These are phyloP conservation scores for Falco cherrug DNA, from an alignment of 2,797 vertebrate species.

Conservation along the genomic window DNA sequence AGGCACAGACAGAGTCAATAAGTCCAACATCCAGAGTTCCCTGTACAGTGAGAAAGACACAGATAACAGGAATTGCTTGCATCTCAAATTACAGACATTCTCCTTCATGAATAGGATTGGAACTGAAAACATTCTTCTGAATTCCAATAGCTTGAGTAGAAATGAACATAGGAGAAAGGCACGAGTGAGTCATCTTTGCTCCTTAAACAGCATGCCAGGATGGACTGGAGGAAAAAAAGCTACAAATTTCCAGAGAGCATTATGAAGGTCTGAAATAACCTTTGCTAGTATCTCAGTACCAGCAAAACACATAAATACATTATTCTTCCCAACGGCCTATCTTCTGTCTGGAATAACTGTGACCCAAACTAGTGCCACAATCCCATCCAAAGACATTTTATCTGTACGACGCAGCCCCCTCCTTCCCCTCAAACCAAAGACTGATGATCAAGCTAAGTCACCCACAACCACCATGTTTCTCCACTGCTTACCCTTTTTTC, in stretches of 20 bases:
- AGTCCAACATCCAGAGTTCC: slow-evolving; percentile 96
- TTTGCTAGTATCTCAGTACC: not conserved
- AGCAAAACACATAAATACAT: not conserved
- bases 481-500: not conserved
- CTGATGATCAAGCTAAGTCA: not conserved
- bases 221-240: not conserved
- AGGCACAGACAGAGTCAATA: slow-evolving; percentile 96
- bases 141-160: not conserved
- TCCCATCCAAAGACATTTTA: not conserved
- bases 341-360: not conserved
- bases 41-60: slow-evolving; percentile 71
- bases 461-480: not conserved
- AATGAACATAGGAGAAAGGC: not conserved
- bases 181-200: not conserved
- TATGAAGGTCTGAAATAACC: not conserved
- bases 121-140: not conserved
- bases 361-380: not conserved
- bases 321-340: not conserved
- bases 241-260: not conserved
- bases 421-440: not conserved
- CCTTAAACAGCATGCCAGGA: not conserved
- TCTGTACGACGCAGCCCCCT: not conserved
- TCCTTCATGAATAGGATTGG: not conserved
- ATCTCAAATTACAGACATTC: not conserved
- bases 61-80: not conserved